Percentiles rank a stretch among this genome's conserved stretches.
These are phyloP conservation scores for Luidia sarsii DNA, from an alignment of 53 echinoderm and acorn worm species.

Conservation along the genomic window DNA sequence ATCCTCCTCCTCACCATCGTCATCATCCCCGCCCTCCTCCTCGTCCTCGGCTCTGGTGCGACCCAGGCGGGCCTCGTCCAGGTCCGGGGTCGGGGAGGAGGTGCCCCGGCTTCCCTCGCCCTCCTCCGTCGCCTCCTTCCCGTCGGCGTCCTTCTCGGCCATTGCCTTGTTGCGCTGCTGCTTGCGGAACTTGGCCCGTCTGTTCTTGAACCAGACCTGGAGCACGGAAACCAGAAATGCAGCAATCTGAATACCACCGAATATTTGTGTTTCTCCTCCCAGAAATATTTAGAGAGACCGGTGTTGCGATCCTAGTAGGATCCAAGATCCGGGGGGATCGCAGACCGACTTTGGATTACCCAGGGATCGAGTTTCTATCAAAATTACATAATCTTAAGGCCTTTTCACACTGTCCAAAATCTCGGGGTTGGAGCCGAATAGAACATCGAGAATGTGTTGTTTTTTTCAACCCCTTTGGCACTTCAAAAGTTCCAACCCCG, in stretches of 20 bases:
- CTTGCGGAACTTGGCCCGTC: conserved; percentile 97
- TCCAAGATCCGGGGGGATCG: too few species aligned
- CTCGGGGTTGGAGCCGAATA: too few species aligned
- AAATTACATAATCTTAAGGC: too few species aligned
- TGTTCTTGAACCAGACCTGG: conserved; percentile 99
- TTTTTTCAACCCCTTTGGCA: background rate
- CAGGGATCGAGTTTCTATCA: too few species aligned
- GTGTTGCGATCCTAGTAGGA: too few species aligned
- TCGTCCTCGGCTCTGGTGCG: conserved; percentile 13
- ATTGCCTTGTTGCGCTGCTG: conserved; percentile 90
- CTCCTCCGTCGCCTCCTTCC: conserved; percentile 23
- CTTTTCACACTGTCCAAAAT: too few species aligned
- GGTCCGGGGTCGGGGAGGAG: conserved; percentile 19
- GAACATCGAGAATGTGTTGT: background rate
- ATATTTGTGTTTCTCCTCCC: too few species aligned
- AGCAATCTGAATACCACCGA: too few species aligned
- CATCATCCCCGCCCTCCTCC: conserved; percentile 11
- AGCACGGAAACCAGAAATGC: too few species aligned
- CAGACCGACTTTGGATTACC: too few species aligned
- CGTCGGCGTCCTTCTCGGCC: conserved; percentile 69
- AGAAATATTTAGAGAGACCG: too few species aligned
- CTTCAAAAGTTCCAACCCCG: too few species aligned
- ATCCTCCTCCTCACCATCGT: conserved; percentile 3
- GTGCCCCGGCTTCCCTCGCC: background rate
- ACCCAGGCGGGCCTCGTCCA: conserved; percentile 13